Evolutionary conservation across 2,113 vertebrate species (phyloP), one percentile per base, ranked within the genome.

Genomic region (Corythoichthys haematopterus): DNA sequence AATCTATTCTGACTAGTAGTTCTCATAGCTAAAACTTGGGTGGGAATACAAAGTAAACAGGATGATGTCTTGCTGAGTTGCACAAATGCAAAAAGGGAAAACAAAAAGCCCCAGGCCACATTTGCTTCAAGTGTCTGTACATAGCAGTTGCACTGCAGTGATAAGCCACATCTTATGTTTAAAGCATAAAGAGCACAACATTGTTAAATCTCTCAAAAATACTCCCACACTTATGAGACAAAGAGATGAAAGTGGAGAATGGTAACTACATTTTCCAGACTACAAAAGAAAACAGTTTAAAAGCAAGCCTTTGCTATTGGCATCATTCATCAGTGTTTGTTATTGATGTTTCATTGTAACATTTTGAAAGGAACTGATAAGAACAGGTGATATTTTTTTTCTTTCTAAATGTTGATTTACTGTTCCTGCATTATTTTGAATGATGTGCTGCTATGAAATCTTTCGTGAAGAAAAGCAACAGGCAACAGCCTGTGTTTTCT

Each of bases 381-480:
- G 9, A 45, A 45, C 3, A n/a, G 37, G 38, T 61, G 38, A 12
- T 15, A 43, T 43, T 7, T 43, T 43, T 7, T 7, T 43, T 7
- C 40, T 43, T 8, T 43, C 2, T 11, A 45, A 61, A 45, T 40
- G 37, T 60, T 2, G 3, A 43, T 43, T 40, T 20, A 43, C 38
- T 37, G 3, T 20, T 45, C 9, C 38, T 20, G 0, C 5, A 45
- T 43, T 43, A 16, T 14, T 8, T 37, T 59, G 16, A 20, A 43
- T n/a, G 43, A n/a, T 12, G 20, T 62, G 43, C 13, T 33, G 60
- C 60, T 28, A 15, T 62, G 12, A 46, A 46, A 62, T 46, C 11
- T 66, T 60, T 68, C 37, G 58, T 52, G 51, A 46, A 40, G 36
- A 66, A 59, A 74, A 47, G 64, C 35, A 78, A 68, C 64, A 71